Evolutionary conservation across 2,113 vertebrate genomes (phyloP).

Genomic region (Colinus virginianus): DNA sequence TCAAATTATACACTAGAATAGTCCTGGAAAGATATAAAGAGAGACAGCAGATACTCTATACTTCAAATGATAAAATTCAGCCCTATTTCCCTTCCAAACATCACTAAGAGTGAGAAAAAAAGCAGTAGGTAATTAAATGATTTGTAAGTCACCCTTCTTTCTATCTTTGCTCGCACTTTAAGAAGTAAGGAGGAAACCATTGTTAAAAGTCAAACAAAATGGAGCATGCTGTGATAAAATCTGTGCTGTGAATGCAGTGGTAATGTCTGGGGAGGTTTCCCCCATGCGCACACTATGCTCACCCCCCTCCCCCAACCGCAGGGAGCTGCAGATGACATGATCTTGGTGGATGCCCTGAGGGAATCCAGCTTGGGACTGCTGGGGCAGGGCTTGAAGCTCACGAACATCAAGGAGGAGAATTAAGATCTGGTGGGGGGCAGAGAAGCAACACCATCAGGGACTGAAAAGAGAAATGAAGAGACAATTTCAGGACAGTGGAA

Average conservation of each 20-base stretch:
- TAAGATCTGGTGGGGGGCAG: accelerated
- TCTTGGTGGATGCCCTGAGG: neutral
- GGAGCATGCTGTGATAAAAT: neutral
- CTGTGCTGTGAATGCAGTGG: neutral
- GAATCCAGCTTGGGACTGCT: neutral
- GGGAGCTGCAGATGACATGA: accelerated
- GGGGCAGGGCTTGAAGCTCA: neutral
- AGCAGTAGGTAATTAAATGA: neutral
- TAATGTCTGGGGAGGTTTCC: neutral
- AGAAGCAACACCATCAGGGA: accelerated
- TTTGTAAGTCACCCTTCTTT: neutral
- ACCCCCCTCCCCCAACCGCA: neutral
- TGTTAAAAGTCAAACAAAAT: neutral
- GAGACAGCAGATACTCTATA: neutral
- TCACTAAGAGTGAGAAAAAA: neutral
- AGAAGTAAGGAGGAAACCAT: neutral
- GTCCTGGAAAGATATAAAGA: neutral
- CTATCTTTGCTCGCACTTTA: neutral
- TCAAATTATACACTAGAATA: neutral
- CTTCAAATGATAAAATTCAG: neutral
- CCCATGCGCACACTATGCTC: accelerated
- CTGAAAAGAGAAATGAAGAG: neutral
- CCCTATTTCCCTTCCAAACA: neutral
- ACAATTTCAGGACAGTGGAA: neutral
- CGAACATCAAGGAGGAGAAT: neutral